Evolutionary conservation across 2,797 vertebrate species (phyloP).

Genomic region (Lophius americanus): DNA sequence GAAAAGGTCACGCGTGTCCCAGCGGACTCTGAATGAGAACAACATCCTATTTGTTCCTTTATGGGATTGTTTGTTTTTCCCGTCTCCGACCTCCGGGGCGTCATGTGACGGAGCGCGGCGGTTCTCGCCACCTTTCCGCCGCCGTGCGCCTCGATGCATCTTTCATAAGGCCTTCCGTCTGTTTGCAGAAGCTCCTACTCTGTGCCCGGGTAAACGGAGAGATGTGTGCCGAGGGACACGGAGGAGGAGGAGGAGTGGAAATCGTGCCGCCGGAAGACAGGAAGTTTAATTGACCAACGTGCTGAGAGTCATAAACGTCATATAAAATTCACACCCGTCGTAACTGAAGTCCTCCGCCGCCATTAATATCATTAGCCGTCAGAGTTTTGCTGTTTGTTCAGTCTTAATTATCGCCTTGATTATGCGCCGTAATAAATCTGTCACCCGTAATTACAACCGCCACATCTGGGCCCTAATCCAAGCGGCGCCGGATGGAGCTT

Average conservation of each 20-base stretch:
- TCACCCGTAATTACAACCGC: constrained; percentile 16
- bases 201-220: constrained; percentile 21
- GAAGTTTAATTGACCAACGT: constrained; percentile 37
- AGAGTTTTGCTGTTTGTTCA: constrained; percentile 47
- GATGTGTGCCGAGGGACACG: constrained; percentile 11
- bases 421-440: not conserved
- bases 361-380: constrained; percentile 33
- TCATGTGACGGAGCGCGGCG: constrained; percentile 5
- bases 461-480: constrained; percentile 45
- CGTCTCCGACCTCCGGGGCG: not conserved
- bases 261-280: constrained; percentile 9
- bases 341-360: constrained; percentile 30
- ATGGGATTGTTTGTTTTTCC: constrained; percentile 41
- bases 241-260: not conserved
- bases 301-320: constrained; percentile 29
- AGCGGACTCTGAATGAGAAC: constrained; percentile 72
- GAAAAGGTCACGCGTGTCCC: constrained; percentile 73
- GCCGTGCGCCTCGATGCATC: constrained; percentile 18
- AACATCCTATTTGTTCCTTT: constrained; percentile 55
- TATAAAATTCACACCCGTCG: constrained; percentile 21
- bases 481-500: constrained; percentile 26
- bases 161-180: constrained; percentile 39
- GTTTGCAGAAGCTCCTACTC: constrained; percentile 16
- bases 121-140: constrained; percentile 8
- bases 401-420: constrained; percentile 39